Conservation (phyloP, 2,113 vertebrate genomes). For the Leptodactylus fuscus region DNA sequence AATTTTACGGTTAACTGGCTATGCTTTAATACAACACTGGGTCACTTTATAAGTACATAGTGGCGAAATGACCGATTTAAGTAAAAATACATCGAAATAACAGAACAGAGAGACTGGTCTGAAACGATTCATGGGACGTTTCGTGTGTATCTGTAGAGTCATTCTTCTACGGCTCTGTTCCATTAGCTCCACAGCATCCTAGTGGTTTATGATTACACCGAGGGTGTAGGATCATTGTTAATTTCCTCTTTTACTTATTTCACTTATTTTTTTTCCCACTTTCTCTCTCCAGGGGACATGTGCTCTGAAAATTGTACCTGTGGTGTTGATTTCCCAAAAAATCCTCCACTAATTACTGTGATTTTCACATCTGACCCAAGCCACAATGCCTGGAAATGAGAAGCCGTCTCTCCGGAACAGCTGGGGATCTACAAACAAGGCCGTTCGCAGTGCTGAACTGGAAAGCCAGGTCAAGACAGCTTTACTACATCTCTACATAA, state of each 20-base stretch:
- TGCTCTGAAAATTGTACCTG: conserved; percentile 70
- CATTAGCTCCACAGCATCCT: conserved; percentile 41
- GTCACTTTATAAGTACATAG: background rate
- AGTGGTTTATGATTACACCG: conserved; percentile 61
- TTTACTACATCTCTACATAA: conserved; percentile 56
- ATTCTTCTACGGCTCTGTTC: background rate
- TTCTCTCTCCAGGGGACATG: conserved; percentile 68
- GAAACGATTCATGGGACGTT: background rate
- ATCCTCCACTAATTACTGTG: conserved; percentile 66
- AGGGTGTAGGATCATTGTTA: conserved; percentile 71
- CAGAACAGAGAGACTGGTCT: background rate
- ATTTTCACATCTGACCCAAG: conserved; percentile 69
- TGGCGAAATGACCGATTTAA: background rate
- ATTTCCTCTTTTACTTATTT: conserved; percentile 72
- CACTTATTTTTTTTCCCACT: conserved; percentile 44
- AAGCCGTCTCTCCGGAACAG: conserved; percentile 67
- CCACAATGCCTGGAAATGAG: conserved; percentile 68
- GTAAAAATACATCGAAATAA: background rate
- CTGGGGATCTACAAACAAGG: conserved; percentile 60
- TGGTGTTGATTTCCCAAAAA: conserved; percentile 68
- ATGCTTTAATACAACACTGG: too few species aligned
- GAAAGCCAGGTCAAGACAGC: conserved; percentile 61
- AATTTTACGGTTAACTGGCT: background rate
- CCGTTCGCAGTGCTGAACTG: conserved; percentile 59
- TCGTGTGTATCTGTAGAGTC: conserved; percentile 1